These are phyloP conservation scores for Neolamprologus devosi DNA, from an alignment of 2,113 vertebrate genomes.

Conservation along the genomic window DNA sequence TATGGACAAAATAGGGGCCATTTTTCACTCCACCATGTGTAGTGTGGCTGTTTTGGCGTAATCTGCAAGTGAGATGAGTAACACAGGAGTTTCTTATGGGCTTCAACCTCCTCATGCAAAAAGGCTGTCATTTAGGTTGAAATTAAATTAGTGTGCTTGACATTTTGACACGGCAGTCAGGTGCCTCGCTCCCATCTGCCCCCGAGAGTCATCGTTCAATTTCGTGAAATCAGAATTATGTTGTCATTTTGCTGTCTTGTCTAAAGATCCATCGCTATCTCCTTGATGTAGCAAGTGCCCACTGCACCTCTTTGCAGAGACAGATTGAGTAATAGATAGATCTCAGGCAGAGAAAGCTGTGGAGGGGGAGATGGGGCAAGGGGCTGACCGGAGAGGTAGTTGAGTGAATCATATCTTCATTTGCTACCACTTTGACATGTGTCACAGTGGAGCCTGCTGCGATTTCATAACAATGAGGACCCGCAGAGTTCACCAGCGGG, in stretches of 20 bases:
- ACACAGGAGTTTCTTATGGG: background rate
- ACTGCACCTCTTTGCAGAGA: conserved; percentile 5
- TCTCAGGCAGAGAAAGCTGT: background rate
- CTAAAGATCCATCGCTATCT: conserved; percentile 39
- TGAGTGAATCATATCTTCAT: conserved; percentile 56
- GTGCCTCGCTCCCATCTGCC: background rate
- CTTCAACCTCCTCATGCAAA: conserved; percentile 2
- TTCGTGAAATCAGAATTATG: conserved; percentile 35
- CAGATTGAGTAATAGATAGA: conserved; percentile 30
- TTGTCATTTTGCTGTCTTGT: conserved; percentile 55
- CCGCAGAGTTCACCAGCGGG: background rate
- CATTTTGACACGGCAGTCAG: conserved; percentile 30
- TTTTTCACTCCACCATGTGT: conserved; percentile 41
- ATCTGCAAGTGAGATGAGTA: conserved; percentile 12
- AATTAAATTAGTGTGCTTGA: conserved; percentile 49
- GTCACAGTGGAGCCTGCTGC: conserved; percentile 1
- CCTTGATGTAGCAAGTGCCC: background rate
- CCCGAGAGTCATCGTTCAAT: conserved; percentile 38
- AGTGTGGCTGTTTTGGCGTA: conserved; percentile 31
- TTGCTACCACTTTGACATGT: conserved; percentile 49
- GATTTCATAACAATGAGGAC: conserved; percentile 40
- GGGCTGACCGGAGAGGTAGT: background rate
- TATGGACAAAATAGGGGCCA: conserved; percentile 25
- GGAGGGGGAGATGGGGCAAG: background rate
- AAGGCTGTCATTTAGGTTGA: conserved; percentile 8